Conservation (phyloP, 2,797 vertebrate species). For the Sebastes kiyomatsui region DNA sequence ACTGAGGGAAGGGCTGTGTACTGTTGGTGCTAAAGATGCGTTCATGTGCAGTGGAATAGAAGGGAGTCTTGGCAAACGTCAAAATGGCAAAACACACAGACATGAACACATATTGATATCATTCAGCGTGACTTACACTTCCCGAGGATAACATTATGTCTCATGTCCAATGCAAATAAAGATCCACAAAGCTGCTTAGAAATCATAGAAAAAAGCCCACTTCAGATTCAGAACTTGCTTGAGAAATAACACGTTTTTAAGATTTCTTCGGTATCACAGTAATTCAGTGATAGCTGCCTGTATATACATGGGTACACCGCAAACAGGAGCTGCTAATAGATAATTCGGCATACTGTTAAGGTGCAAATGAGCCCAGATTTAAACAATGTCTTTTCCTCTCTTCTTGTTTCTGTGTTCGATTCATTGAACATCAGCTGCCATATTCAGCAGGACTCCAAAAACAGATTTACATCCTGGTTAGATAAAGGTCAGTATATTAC, state of each 20-base stretch:
- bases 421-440: background rate
- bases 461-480: background rate
- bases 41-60: too few species aligned
- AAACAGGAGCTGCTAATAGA: background rate
- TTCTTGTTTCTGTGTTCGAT: background rate
- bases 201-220: background rate
- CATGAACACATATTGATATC: too few species aligned
- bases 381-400: background rate
- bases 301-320: background rate
- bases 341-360: background rate
- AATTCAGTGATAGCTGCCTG: background rate
- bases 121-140: background rate
- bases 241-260: background rate
- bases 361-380: background rate
- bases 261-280: background rate
- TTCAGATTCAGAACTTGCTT: background rate
- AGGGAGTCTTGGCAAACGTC: rapidly evolving
- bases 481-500: background rate
- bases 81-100: too few species aligned
- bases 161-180: too few species aligned
- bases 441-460: background rate
- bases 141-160: background rate
- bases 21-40: too few species aligned
- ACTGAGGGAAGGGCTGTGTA: too few species aligned
- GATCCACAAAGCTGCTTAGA: background rate